Percentiles rank a stretch among this genome's conserved stretches.
Conservation (phyloP, 35 echinoderm and acorn worm genomes). For the Apostichopus japonicus region DNA sequence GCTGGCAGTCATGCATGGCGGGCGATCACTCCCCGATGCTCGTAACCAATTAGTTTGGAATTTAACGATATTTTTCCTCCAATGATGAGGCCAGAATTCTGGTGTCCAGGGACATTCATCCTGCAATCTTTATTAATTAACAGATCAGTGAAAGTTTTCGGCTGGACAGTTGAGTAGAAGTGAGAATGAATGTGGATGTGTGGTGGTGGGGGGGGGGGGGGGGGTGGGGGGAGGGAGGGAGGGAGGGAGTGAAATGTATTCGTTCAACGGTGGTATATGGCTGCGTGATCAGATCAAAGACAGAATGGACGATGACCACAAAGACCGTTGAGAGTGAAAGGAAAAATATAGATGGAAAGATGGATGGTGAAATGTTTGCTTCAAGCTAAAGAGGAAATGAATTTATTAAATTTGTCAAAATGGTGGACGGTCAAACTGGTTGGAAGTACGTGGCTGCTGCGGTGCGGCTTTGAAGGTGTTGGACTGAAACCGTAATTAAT, state of each 20-base stretch:
- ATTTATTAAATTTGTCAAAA: slow-evolving; percentile 40
- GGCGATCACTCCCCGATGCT: slow-evolving; percentile 43
- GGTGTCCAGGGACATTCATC: slow-evolving; percentile 30
- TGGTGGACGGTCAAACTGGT: background rate
- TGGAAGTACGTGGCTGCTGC: background rate
- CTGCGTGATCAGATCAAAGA: too few species aligned
- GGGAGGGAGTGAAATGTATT: too few species aligned
- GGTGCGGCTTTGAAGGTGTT: background rate
- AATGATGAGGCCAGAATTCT: background rate
- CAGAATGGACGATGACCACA: too few species aligned
- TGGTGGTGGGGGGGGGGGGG: too few species aligned
- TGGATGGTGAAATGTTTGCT: slow-evolving; percentile 2
- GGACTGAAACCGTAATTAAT: background rate
- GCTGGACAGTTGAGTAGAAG: slow-evolving; percentile 3
- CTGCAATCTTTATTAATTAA: slow-evolving; percentile 47
- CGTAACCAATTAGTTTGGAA: slow-evolving; percentile 51
- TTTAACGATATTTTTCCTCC: slow-evolving; percentile 44
- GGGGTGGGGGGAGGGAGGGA: too few species aligned
- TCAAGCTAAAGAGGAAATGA: background rate
- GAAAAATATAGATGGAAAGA: too few species aligned
- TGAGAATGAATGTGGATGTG: background rate
- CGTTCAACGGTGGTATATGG: too few species aligned
- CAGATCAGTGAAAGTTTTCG: slow-evolving; percentile 21
- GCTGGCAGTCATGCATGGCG: slow-evolving; percentile 7
- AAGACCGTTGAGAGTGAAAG: too few species aligned